phyloP scores from a whole-genome alignment of 2,797 vertebrate genomes.

The Platyrinchus mystaceus region DNA sequence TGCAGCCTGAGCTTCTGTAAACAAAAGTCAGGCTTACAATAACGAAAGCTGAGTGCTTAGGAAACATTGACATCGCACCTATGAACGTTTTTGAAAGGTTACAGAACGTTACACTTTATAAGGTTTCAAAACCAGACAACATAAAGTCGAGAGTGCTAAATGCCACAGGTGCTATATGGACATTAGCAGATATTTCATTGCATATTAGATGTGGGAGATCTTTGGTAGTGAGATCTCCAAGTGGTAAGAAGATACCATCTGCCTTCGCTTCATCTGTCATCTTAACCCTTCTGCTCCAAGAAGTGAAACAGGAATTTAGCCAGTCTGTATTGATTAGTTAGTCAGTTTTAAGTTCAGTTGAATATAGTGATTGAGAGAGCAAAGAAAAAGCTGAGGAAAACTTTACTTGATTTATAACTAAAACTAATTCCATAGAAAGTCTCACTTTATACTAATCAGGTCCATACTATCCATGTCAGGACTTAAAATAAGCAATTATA shows the following conservation, averaged over 20 bases:
- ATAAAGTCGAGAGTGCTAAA: not conserved
- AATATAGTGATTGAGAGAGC: not conserved
- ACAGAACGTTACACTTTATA: conserved; percentile 17
- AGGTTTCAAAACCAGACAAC: conserved; percentile 9
- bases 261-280: not conserved
- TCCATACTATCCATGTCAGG: not conserved
- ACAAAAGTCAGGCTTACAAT: not conserved
- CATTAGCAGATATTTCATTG: not conserved
- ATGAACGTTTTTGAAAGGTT: not conserved
- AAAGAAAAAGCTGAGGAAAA: not conserved
- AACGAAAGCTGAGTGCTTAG: not conserved
- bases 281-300: not conserved
- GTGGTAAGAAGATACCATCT: not conserved
- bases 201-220: not conserved
- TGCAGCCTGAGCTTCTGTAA: not conserved
- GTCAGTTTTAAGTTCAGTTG: not conserved
- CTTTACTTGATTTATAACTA: not conserved
- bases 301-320: not conserved
- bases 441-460: not conserved
- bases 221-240: not conserved
- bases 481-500: not conserved
- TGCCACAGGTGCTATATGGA: not conserved
- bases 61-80: conserved; percentile 25
- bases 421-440: not conserved
- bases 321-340: not conserved